A percentile compares a stretch with the other conserved stretches of the same genome.
Evolutionary conservation across 64 coral and sea anemone genomes (phyloP).

Genomic region (Acropora yongei): DNA sequence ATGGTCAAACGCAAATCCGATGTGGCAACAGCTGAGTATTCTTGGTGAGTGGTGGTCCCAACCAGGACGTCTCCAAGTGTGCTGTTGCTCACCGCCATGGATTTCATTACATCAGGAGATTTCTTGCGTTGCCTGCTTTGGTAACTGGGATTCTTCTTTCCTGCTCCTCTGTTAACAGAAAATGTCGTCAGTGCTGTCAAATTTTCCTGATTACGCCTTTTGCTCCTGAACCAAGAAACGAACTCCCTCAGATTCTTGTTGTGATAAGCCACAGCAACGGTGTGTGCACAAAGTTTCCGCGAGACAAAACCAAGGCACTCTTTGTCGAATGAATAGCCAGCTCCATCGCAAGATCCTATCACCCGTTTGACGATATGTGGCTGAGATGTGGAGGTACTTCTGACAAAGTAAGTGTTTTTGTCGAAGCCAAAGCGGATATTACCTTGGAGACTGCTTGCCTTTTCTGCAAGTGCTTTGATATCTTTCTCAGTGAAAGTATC

Average conservation of each 20-base stretch:
- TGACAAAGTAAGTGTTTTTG: not conserved
- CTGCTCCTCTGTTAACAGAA: not conserved
- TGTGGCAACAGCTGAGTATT: not conserved
- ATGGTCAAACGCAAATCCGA: not conserved
- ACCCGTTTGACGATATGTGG: conserved; percentile 3
- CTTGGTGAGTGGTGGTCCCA: not conserved
- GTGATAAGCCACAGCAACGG: conserved; percentile 16
- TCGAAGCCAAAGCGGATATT: conserved; percentile 17
- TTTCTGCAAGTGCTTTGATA: conserved; percentile 6
- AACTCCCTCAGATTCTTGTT: not conserved
- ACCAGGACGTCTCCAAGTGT: conserved; percentile 6
- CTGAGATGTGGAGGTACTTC: not conserved
- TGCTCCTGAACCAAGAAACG: not conserved
- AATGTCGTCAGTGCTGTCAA: not conserved
- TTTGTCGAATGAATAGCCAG: conserved; percentile 37
- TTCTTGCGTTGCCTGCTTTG: not conserved
- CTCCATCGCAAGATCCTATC: not conserved
- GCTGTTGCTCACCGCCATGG: not conserved
- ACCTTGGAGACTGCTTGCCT: conserved; percentile 2
- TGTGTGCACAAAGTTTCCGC: conserved; percentile 5
- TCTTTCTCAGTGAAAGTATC: conserved; percentile 6
- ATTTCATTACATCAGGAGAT: conserved; percentile 13
- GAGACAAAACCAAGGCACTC: conserved; percentile 23
- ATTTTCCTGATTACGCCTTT: not conserved
- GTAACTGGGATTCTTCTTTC: not conserved